A percentile compares a stretch with the other conserved stretches of the same genome.
Conservation (phyloP, 2,888 invertebrate genomes). For the Dyspetes luteomarginatus region DNA sequence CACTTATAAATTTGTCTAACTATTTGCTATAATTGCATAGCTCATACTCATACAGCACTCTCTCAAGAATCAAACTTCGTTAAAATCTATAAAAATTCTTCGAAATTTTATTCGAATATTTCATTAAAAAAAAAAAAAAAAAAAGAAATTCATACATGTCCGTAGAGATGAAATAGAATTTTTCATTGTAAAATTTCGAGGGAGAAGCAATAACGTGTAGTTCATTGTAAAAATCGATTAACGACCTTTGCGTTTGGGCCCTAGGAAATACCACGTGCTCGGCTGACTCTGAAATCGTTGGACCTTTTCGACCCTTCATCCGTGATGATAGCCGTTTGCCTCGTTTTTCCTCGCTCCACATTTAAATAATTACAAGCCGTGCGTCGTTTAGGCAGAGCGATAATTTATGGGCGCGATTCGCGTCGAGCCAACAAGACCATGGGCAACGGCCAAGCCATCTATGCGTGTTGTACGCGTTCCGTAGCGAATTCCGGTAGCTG, state of each 20-base stretch:
- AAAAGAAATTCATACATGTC: not conserved
- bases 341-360: constrained; percentile 69
- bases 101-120: not conserved
- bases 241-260: constrained; percentile 2
- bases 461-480: constrained; percentile 68
- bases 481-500: constrained; percentile 77
- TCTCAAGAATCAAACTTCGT: not conserved
- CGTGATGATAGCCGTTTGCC: constrained; percentile 42
- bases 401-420: constrained; percentile 82
- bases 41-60: not conserved
- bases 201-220: constrained; percentile 1
- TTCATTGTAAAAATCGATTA: constrained; percentile 38
- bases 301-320: constrained; percentile 47
- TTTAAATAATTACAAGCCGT: constrained; percentile 83
- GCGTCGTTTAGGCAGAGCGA: constrained; percentile 77
- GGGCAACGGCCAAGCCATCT: constrained; percentile 35
- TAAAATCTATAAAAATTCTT: constrained; percentile 32
- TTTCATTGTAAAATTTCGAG: constrained; percentile 1
- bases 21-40: not conserved
- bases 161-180: not conserved
- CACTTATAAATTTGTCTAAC: not conserved
- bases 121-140: not conserved
- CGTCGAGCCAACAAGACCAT: constrained; percentile 70
- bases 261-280: constrained; percentile 12
- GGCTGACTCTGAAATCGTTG: constrained; percentile 23